phyloP scores from a whole-genome alignment of 2,113 vertebrate genomes.

The Holacanthus passer region DNA sequence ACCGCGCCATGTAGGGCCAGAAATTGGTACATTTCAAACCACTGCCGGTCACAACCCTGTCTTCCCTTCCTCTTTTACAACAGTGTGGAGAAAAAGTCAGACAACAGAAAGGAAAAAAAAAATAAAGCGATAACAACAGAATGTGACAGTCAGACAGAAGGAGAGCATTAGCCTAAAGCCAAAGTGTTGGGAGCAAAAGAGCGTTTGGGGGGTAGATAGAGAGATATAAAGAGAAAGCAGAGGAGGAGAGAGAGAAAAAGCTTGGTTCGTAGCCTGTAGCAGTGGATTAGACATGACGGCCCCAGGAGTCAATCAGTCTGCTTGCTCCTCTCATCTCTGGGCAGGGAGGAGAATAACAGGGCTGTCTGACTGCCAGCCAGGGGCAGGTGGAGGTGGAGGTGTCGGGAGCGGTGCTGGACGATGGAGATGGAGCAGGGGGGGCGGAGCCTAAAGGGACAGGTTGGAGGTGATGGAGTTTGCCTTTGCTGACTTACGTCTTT shows the following conservation, averaged over 20 bases:
- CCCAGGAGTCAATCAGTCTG: constrained; percentile 68
- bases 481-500: not conserved
- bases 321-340: constrained; percentile 68
- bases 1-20: constrained; percentile 10
- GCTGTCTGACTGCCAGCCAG: constrained; percentile 40
- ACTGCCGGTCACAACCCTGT: constrained; percentile 45
- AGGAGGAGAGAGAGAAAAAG: constrained; percentile 14
- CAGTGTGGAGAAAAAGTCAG: constrained; percentile 16
- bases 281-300: constrained; percentile 67
- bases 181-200: constrained; percentile 48
- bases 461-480: constrained; percentile 28
- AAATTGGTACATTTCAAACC: constrained; percentile 51
- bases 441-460: constrained; percentile 9
- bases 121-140: constrained; percentile 49
- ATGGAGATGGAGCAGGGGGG: constrained; percentile 29
- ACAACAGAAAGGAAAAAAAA: constrained; percentile 26
- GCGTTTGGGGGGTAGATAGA: constrained; percentile 36
- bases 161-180: constrained; percentile 63
- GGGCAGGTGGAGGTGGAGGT: constrained; percentile 39
- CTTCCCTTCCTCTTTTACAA: constrained; percentile 32
- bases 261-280: constrained; percentile 61
- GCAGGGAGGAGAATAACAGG: constrained; percentile 55
- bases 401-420: constrained; percentile 12
- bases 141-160: constrained; percentile 60
- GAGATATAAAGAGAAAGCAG: constrained; percentile 38